A percentile compares a stretch with the other conserved stretches of the same genome.
These are phyloP conservation scores for Lepilemur ruficaudatus DNA, from an alignment of 2,797 vertebrate genomes.

Conservation along the genomic window DNA sequence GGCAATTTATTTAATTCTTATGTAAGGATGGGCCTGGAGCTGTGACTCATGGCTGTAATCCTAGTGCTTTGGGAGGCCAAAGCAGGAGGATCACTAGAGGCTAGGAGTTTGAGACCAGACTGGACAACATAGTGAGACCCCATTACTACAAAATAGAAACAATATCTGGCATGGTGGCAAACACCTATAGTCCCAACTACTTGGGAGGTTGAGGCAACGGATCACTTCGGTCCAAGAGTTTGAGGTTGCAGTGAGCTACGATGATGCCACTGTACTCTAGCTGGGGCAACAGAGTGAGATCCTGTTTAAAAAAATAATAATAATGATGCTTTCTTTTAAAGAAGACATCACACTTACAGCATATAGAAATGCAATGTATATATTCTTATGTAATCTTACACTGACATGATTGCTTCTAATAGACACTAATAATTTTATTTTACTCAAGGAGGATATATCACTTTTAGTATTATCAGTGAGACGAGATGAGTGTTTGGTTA, in stretches of 20 bases:
- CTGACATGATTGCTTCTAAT: background rate
- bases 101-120: background rate
- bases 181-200: background rate
- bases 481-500: slow-evolving; percentile 73
- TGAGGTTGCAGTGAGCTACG: background rate
- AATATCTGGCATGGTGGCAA: background rate
- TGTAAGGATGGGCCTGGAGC: background rate
- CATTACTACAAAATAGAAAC: background rate
- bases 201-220: background rate
- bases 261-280: background rate
- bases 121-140: background rate
- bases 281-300: background rate
- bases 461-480: slow-evolving; percentile 64
- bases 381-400: background rate
- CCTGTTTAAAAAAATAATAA: background rate
- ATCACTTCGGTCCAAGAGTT: background rate
- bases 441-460: background rate
- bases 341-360: background rate
- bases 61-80: background rate
- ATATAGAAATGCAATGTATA: background rate
- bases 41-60: background rate
- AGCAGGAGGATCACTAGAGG: too few species aligned
- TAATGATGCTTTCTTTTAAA: background rate
- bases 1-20: background rate
- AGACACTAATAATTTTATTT: slow-evolving; percentile 35